A percentile compares a stretch with the other conserved stretches of the same genome.
These are phyloP conservation scores for Pollenia griseotomentosa DNA, from an alignment of 2,888 invertebrate genomes.

Conservation along the genomic window DNA sequence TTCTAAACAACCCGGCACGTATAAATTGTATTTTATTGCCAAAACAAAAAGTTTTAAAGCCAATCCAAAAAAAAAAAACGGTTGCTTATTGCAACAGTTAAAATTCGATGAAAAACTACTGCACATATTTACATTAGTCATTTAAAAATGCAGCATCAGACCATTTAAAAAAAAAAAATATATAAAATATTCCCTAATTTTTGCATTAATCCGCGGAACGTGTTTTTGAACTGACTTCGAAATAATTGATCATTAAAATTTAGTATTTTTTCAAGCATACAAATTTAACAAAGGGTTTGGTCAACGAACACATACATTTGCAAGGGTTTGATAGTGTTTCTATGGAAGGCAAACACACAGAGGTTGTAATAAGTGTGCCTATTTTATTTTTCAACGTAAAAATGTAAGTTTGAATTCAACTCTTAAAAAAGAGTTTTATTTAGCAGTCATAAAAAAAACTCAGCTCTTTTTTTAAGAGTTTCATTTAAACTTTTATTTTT, in stretches of 20 bases:
- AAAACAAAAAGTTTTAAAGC: neutral
- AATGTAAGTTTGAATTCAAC: too few species aligned
- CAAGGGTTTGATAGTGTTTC: too few species aligned
- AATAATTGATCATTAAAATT: constrained; percentile 45
- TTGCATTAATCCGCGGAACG: neutral
- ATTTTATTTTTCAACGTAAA: too few species aligned
- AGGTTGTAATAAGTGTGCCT: too few species aligned
- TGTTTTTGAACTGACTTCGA: constrained; percentile 15
- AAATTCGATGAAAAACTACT: neutral
- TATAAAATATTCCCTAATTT: neutral
- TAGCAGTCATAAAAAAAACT: too few species aligned
- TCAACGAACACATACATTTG: too few species aligned
- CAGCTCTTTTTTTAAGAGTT: too few species aligned
- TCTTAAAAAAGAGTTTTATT: too few species aligned
- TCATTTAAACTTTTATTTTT: too few species aligned
- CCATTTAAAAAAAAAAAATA: constrained; percentile 2
- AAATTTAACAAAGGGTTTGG: neutral
- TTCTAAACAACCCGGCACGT: neutral
- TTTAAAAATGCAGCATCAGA: neutral
- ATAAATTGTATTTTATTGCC: constrained; percentile 21
- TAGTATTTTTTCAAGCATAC: constrained; percentile 32
- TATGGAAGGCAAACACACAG: too few species aligned
- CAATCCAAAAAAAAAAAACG: neutral
- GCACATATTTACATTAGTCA: constrained; percentile 1
- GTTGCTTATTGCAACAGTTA: neutral